A percentile compares a stretch with the other conserved stretches of the same genome.
Evolutionary conservation across 1,140 invertebrate species (phyloP).

Genomic region (Lycorma delicatula): DNA sequence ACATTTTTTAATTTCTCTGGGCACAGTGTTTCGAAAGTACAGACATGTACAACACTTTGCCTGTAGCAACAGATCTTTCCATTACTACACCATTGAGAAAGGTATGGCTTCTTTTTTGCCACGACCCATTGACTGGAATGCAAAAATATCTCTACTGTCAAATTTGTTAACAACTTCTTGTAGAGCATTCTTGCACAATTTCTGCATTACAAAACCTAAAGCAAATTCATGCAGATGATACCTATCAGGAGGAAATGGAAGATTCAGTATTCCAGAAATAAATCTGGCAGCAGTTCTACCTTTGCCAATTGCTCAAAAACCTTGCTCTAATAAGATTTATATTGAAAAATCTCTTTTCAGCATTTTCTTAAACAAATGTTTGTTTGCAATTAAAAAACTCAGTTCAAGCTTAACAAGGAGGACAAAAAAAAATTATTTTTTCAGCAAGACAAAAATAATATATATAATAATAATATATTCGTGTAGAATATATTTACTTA

Average conservation of each 20-base stretch:
- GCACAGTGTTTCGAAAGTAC: conserved; percentile 20
- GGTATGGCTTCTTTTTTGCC: conserved; percentile 17
- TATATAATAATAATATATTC: too few species aligned
- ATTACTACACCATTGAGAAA: conserved; percentile 17
- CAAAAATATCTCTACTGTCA: conserved; percentile 9
- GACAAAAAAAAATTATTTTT: too few species aligned
- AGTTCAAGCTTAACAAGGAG: too few species aligned
- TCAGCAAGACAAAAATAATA: too few species aligned
- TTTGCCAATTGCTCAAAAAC: conserved; percentile 4
- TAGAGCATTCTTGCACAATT: neutral
- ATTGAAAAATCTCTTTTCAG: too few species aligned
- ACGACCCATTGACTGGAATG: conserved; percentile 14
- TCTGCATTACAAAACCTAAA: neutral
- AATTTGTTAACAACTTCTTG: conserved; percentile 13
- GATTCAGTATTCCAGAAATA: conserved; percentile 7
- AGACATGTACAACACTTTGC: conserved; percentile 13
- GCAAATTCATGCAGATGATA: neutral
- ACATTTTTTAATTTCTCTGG: neutral
- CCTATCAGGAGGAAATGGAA: neutral
- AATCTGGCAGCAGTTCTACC: conserved; percentile 5
- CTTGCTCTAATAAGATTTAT: conserved; percentile 14
- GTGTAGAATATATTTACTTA: too few species aligned
- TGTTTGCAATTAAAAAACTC: too few species aligned
- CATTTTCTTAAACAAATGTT: too few species aligned
- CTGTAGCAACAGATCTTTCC: conserved; percentile 9